Percentiles rank a stretch among this genome's conserved stretches.
phyloP scores from a whole-genome alignment of 2,888 invertebrate genomes.

The Trissolcus japonicus region DNA sequence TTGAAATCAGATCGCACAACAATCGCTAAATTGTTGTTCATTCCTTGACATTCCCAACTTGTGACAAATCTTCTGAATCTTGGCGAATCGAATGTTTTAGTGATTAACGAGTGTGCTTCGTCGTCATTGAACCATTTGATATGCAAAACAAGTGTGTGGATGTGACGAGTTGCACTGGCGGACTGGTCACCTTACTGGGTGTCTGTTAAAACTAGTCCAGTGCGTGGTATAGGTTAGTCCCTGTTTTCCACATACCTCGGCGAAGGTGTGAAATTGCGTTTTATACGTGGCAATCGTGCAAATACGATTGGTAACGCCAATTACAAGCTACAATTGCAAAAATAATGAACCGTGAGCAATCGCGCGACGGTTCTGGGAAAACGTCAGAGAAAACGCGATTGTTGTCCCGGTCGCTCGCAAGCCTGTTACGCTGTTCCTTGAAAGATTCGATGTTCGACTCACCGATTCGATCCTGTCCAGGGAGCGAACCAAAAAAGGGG shows the following conservation, averaged over 20 bases:
- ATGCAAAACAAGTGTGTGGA: not conserved
- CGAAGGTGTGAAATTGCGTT: not conserved
- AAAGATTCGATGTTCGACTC: constrained; percentile 15
- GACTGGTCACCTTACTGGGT: not conserved
- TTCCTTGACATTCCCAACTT: too few relatives aligned
- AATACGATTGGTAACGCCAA: constrained; percentile 17
- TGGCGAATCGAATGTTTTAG: too few relatives aligned
- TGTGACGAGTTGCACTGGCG: not conserved
- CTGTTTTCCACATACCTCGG: not conserved
- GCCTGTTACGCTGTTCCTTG: not conserved
- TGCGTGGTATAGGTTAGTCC: not conserved
- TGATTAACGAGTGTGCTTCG: not conserved
- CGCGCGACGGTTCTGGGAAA: constrained; percentile 23
- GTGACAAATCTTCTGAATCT: too few relatives aligned
- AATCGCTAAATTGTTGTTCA: too few relatives aligned
- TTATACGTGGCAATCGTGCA: not conserved
- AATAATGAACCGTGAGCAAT: constrained; percentile 31
- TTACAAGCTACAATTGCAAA: constrained; percentile 12
- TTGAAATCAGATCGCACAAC: too few relatives aligned
- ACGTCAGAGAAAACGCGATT: constrained; percentile 27
- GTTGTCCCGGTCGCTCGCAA: constrained; percentile 4
- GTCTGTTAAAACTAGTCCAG: not conserved
- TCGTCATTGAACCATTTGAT: not conserved
- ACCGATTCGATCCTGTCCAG: constrained; percentile 34
- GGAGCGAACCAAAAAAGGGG: constrained; percentile 33